Base-by-base conservation (phyloP, 2,888 invertebrate genomes). In the Chouioia cunea region DNA sequence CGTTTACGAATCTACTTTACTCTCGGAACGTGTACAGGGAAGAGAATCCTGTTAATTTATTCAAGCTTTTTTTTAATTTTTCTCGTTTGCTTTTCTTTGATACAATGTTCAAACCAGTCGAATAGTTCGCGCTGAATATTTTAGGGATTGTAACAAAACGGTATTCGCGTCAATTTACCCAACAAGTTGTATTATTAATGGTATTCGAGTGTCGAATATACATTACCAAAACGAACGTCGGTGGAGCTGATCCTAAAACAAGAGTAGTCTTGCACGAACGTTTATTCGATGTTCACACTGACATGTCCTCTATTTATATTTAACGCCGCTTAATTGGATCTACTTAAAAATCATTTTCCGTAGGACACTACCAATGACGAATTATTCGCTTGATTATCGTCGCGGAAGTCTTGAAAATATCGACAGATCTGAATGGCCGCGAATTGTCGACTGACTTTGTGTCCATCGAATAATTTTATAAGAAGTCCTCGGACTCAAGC, bases 401-500 rank as follows among this genome's bases (percentile, higher is more conserved):
- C 6, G 6, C 27, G 27, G 27, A 4, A 27, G 27, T 6, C 6
- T 6, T 4, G 6, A 3, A 27, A 27, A 27, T 27, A 27, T 27
- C 6, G 3, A 70, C 74, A 74, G 75, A 74, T 73, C 70, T 71
- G 72, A 73, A 72, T 59, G 67, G 71, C 71, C 71, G 71, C 62
- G 75, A 70, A 72, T 74, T 50, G 73, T 68, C 66, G 69, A 74
- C 60, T 64, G 58, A 70, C 63, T 73, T 72, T 70, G 62, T 74
- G 71, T 60, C 66, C 59, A 74, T 73, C 65, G 60, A 65, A 73
- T 75, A 71, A 18, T 71, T 48, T 64, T 68, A 75, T 65, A 74
- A 77, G 71, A 77, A 79, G 77, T 79, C 77, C 75, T 78, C 77
- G 81, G 78, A 79, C 77, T 73, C 77, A 77, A 79, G 77, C 79